A percentile compares a stretch with the other conserved stretches of the same genome.
These are phyloP conservation scores for Pachliopta kotzebuea DNA, from an alignment of 2,888 invertebrate genomes.

Conservation along the genomic window DNA sequence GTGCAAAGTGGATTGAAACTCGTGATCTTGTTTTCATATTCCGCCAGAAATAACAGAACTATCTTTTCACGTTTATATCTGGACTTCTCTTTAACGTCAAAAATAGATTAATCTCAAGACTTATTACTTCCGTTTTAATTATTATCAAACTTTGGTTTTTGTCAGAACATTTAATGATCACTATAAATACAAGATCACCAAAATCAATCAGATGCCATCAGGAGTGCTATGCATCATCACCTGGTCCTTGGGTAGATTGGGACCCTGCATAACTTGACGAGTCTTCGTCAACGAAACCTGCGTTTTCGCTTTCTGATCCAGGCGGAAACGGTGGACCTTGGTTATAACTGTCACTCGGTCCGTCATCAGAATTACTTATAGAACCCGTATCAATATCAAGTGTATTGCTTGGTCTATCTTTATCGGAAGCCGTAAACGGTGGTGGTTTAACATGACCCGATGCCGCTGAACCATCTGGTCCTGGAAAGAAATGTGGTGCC, in stretches of 20 bases:
- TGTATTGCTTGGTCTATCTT: conserved; percentile 50
- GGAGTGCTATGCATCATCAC: conserved; percentile 70
- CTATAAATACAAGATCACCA: conserved; percentile 65
- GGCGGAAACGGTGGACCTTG: conserved; percentile 35
- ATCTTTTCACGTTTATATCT: background rate
- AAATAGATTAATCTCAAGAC: background rate
- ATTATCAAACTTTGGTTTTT: background rate
- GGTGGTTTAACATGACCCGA: conserved; percentile 80
- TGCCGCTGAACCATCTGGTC: conserved; percentile 78
- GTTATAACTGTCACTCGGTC: conserved; percentile 37
- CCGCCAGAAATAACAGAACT: conserved; percentile 17
- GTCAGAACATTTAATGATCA: background rate
- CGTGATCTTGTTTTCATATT: conserved; percentile 59
- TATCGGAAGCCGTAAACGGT: conserved; percentile 61
- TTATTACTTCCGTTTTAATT: background rate
- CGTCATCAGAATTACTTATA: conserved; percentile 31
- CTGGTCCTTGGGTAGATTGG: conserved; percentile 71
- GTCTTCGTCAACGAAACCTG: conserved; percentile 60
- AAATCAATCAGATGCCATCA: conserved; percentile 60
- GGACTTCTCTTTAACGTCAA: background rate
- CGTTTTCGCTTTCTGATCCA: conserved; percentile 42
- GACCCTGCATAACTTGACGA: conserved; percentile 47
- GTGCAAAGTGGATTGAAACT: conserved; percentile 58
- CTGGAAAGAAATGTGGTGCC: conserved; percentile 42
- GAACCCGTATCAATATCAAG: conserved; percentile 35